These are phyloP conservation scores for Calcarius ornatus DNA, from an alignment of 2,113 vertebrate species.

Conservation along the genomic window DNA sequence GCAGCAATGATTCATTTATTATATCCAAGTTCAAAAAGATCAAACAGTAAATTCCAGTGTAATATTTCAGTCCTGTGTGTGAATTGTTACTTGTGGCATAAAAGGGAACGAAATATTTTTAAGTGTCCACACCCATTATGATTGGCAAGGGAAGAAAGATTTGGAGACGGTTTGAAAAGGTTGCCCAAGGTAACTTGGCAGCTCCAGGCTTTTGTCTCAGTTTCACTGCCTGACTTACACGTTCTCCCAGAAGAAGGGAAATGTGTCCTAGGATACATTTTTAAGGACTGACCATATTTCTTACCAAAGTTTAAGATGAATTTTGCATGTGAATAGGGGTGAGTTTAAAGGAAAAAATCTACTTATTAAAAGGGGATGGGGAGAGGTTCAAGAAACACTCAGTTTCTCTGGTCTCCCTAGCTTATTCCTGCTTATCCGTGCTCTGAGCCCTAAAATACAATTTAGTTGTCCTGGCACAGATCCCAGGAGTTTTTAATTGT, in stretches of 20 bases:
- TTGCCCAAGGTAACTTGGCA: constrained; percentile 57
- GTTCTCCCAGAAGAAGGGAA: neutral
- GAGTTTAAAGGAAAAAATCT: neutral
- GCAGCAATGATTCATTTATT: constrained; percentile 1
- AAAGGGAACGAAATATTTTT: constrained; percentile 25
- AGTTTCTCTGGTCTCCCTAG: neutral
- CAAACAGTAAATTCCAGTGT: constrained; percentile 27
- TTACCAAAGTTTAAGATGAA: neutral
- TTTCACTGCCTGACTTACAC: neutral
- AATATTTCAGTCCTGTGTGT: neutral
- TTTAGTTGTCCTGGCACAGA: neutral
- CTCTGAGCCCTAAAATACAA: neutral
- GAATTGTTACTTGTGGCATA: constrained; percentile 16
- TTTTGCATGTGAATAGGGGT: neutral
- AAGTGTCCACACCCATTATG: constrained; percentile 44
- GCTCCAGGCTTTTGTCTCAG: constrained; percentile 1
- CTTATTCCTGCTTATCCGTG: neutral
- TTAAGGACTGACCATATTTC: neutral
- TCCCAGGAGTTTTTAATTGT: neutral
- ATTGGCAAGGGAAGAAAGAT: constrained; percentile 53
- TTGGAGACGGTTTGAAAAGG: neutral
- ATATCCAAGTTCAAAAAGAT: constrained; percentile 17
- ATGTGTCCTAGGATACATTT: neutral
- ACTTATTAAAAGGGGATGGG: neutral
- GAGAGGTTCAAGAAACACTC: neutral